Percentiles rank a stretch among this genome's conserved stretches.
phyloP scores from a whole-genome alignment of 1,140 invertebrate species.

The Coenobita brevimanus region DNA sequence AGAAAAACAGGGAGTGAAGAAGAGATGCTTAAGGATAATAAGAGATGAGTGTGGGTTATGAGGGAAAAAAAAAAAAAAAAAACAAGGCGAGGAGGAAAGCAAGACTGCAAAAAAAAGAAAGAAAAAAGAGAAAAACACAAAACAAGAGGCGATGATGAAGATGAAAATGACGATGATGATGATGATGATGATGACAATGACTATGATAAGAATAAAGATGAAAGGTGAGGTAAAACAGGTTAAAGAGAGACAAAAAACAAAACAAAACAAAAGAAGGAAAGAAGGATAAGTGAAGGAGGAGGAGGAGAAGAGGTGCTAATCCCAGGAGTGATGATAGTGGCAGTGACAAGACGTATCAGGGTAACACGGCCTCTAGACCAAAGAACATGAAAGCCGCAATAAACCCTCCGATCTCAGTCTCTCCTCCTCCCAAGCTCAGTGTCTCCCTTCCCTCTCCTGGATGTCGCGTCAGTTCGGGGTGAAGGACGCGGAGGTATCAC shows the following conservation, averaged over 20 bases:
- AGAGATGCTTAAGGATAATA: neutral
- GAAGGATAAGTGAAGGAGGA: neutral
- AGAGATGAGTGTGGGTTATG: neutral
- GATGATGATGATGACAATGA: too few relatives aligned
- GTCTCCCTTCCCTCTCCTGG: neutral
- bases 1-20: neutral
- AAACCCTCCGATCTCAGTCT: neutral
- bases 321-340: conserved; percentile 21
- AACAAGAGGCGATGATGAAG: too few relatives aligned
- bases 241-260: too few relatives aligned
- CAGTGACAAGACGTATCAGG: conserved; percentile 17
- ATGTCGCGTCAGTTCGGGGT: neutral
- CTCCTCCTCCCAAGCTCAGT: too few relatives aligned
- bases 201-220: too few relatives aligned
- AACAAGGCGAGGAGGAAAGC: neutral
- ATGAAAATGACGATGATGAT: too few relatives aligned
- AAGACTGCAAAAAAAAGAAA: neutral
- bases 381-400: conserved; percentile 2
- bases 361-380: conserved; percentile 14
- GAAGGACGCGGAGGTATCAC: neutral
- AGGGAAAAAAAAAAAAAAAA: neutral
- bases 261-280: neutral
- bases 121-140: too few relatives aligned
- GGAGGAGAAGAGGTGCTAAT: neutral
- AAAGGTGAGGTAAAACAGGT: neutral